These are phyloP conservation scores for Bovichtus variegatus DNA, from an alignment of 2,797 vertebrate species.

Conservation along the genomic window DNA sequence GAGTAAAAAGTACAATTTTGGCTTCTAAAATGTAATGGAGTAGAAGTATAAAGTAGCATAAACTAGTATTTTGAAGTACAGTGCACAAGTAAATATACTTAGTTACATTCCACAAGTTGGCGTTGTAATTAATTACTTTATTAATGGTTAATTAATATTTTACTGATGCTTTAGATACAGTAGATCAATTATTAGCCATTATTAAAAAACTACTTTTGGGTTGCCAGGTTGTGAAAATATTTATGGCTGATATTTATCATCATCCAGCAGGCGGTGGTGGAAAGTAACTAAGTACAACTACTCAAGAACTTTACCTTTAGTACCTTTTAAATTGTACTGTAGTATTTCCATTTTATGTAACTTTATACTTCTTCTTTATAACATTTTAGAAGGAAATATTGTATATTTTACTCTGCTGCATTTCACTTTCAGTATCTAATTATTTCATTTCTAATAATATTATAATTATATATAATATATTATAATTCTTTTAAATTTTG, in stretches of 20 bases:
- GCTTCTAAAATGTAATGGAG: neutral
- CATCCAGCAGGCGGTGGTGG: neutral
- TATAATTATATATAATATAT: too few species aligned
- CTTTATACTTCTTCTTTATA: neutral
- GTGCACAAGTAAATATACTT: neutral
- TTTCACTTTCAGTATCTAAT: neutral
- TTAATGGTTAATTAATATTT: neutral
- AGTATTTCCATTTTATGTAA: neutral
- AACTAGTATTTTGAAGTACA: neutral
- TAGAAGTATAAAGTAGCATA: neutral
- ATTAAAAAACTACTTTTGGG: neutral
- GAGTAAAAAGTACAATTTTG: neutral
- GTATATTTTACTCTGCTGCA: neutral
- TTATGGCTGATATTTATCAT: neutral
- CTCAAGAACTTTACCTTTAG: neutral
- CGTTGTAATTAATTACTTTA: neutral
- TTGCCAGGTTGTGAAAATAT: conserved; percentile 4
- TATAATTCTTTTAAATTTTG: neutral
- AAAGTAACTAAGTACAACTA: neutral
- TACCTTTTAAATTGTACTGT: neutral
- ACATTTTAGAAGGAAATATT: neutral
- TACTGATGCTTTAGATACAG: neutral
- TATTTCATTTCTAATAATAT: neutral
- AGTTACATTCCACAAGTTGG: neutral
- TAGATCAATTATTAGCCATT: neutral